Evolutionary conservation across 2,888 invertebrate genomes (phyloP).

Genomic region (Omphaloscelis lunosa): DNA sequence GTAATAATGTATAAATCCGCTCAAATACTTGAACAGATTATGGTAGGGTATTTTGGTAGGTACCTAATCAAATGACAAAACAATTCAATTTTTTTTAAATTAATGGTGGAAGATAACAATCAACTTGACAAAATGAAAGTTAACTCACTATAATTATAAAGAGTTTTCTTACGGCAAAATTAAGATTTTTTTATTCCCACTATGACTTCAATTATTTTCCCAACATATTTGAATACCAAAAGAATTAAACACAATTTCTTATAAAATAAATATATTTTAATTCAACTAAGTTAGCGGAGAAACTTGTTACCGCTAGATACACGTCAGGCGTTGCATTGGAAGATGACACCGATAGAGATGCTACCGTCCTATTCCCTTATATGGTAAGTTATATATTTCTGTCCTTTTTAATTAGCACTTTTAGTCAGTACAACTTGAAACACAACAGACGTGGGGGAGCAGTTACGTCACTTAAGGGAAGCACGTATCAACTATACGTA

Average conservation of each 20-base stretch:
- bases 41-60: too few relatives aligned
- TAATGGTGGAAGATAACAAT: neutral
- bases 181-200: neutral
- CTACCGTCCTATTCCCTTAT: slow-evolving; percentile 86
- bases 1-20: neutral
- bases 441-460: slow-evolving; percentile 80
- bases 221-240: neutral
- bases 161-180: neutral
- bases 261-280: slow-evolving; percentile 10
- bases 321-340: slow-evolving; percentile 82
- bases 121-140: neutral
- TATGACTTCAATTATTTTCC: neutral
- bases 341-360: slow-evolving; percentile 85
- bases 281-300: slow-evolving; percentile 47
- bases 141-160: neutral
- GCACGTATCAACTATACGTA: slow-evolving; percentile 71
- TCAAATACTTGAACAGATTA: neutral
- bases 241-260: neutral
- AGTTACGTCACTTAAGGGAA: slow-evolving; percentile 83
- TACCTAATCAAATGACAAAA: neutral
- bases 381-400: slow-evolving; percentile 83
- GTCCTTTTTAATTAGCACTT: slow-evolving; percentile 81
- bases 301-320: slow-evolving; percentile 85
- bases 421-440: slow-evolving; percentile 82
- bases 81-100: neutral